These are phyloP conservation scores for Danio choprae DNA, from an alignment of 2,797 vertebrate genomes.

Conservation along the genomic window DNA sequence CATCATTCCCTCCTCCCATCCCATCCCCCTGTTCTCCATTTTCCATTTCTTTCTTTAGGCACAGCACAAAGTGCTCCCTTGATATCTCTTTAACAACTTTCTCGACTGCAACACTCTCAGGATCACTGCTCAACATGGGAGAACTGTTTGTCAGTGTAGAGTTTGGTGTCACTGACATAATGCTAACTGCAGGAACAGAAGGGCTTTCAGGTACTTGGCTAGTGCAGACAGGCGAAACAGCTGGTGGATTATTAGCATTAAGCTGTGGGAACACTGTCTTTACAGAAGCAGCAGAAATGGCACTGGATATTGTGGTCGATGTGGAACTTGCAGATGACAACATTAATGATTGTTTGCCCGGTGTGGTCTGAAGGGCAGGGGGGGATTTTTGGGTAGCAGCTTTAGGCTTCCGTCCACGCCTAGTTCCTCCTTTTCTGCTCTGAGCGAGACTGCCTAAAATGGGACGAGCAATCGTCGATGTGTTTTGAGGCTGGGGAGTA, in stretches of 20 bases:
- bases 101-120: conserved; percentile 49
- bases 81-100: conserved; percentile 61
- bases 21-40: conserved; percentile 35
- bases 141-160: conserved; percentile 40
- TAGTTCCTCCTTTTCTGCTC: conserved; percentile 75
- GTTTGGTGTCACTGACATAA: conserved; percentile 50
- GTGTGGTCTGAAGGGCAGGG: conserved; percentile 29
- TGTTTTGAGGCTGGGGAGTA: conserved; percentile 51
- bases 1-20: conserved; percentile 61
- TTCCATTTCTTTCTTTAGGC: conserved; percentile 73
- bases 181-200: conserved; percentile 37
- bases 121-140: conserved; percentile 47
- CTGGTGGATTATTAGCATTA: conserved; percentile 45
- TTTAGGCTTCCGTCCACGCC: conserved; percentile 79
- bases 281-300: conserved; percentile 26
- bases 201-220: conserved; percentile 60
- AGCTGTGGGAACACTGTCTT: conserved; percentile 11
- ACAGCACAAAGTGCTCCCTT: conserved; percentile 78
- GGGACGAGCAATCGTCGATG: conserved; percentile 70
- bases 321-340: conserved; percentile 19
- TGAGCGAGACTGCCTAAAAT: conserved; percentile 74
- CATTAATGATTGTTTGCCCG: conserved; percentile 39
- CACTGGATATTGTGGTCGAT: conserved; percentile 14
- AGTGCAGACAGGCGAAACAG: conserved; percentile 50
- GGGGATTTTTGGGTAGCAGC: conserved; percentile 64